phyloP scores from a whole-genome alignment of 1,140 invertebrate species.

The Macrobrachium rosenbergii region DNA sequence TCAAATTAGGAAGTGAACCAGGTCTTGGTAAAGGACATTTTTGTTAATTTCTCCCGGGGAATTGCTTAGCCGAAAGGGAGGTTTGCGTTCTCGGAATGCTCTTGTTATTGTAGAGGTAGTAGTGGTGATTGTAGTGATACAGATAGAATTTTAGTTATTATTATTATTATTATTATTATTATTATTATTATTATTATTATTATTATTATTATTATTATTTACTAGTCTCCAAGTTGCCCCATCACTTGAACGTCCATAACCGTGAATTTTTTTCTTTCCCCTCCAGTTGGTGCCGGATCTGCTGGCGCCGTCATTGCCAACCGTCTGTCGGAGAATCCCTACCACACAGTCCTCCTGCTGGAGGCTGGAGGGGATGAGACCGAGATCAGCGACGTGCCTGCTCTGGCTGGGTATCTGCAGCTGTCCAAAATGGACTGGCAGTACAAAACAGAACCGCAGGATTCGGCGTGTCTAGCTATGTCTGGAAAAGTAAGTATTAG shows the following conservation, averaged over 20 bases:
- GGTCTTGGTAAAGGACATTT: too few relatives aligned
- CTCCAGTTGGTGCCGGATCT: conserved; percentile 88
- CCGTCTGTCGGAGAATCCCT: conserved; percentile 82
- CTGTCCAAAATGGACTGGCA: conserved; percentile 91
- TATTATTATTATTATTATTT: background rate
- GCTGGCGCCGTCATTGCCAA: conserved; percentile 95
- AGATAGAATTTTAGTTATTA: background rate
- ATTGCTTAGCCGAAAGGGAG: too few relatives aligned
- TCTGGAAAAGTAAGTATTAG: conserved; percentile 69
- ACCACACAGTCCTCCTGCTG: conserved; percentile 78
- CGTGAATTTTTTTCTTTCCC: background rate
- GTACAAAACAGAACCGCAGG: conserved; percentile 91
- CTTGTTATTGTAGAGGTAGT: too few relatives aligned
- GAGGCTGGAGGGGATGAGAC: conserved; percentile 94
- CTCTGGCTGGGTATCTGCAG: conserved; percentile 88
- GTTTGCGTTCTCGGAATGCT: too few relatives aligned
- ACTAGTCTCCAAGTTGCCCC: background rate
- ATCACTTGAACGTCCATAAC: background rate
- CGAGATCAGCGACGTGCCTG: conserved; percentile 88
- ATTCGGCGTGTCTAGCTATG: conserved; percentile 83
- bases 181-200: background rate
- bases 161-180: background rate
- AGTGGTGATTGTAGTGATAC: too few relatives aligned
- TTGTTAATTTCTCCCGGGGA: too few relatives aligned
- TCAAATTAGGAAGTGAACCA: too few relatives aligned